Percentiles rank a stretch among this genome's conserved stretches.
Evolutionary conservation across 2,888 invertebrate species (phyloP).

Genomic region (Cheilosia urbana): DNA sequence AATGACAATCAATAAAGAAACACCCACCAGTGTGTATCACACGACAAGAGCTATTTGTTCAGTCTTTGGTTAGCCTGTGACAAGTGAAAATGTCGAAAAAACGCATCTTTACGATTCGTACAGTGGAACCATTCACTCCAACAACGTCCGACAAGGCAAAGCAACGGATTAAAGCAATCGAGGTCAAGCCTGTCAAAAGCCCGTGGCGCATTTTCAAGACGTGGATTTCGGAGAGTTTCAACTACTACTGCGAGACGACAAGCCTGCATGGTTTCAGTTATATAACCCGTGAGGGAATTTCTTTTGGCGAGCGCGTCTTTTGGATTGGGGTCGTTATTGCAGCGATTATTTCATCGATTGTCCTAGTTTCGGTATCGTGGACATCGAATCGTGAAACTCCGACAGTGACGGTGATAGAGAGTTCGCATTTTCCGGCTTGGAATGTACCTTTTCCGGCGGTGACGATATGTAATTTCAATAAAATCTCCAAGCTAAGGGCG

Average conservation of each 20-base stretch:
- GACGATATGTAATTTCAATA: conserved; percentile 86
- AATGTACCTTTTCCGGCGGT: conserved; percentile 86
- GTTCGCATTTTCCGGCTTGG: conserved; percentile 86
- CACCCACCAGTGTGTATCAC: neutral
- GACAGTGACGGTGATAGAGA: conserved; percentile 86
- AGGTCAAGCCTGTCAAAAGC: conserved; percentile 10
- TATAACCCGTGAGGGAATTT: conserved; percentile 86
- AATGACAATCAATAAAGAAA: conserved; percentile 34
- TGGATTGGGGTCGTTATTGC: conserved; percentile 86
- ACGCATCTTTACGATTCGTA: conserved; percentile 60
- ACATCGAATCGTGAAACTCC: conserved; percentile 86
- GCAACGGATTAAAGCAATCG: neutral
- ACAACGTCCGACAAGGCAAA: neutral
- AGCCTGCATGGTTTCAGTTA: conserved; percentile 90
- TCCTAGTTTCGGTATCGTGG: conserved; percentile 86
- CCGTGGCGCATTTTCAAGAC: conserved; percentile 66
- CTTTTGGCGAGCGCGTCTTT: conserved; percentile 84
- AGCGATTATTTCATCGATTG: conserved; percentile 85
- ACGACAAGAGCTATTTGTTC: neutral
- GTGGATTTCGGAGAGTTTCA: conserved; percentile 80
- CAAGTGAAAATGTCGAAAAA: conserved; percentile 43
- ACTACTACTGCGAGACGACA: conserved; percentile 88
- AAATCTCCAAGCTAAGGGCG: conserved; percentile 84
- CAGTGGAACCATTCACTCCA: conserved; percentile 49
- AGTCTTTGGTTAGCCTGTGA: conserved; percentile 39